Conservation (phyloP, 2,888 invertebrate genomes). For the Philaethria dido region DNA sequence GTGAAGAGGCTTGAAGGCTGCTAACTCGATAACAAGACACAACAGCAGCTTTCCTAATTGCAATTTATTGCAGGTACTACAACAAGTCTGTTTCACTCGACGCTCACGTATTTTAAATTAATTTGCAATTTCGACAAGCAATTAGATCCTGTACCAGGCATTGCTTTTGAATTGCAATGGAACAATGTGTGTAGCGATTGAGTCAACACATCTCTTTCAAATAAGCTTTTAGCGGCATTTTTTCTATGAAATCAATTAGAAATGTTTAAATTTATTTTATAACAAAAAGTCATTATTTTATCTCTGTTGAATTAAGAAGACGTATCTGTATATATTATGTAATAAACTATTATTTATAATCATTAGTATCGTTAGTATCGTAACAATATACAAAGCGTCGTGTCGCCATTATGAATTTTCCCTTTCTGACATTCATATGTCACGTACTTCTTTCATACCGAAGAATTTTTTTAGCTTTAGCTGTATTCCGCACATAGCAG, state of each 20-base stretch:
- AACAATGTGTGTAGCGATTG: conserved; percentile 16
- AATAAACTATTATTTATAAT: too few relatives aligned
- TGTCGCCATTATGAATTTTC: too few relatives aligned
- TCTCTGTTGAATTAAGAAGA: background rate
- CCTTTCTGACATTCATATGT: too few relatives aligned
- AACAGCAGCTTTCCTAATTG: conserved; percentile 82
- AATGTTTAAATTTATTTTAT: background rate
- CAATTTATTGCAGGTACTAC: conserved; percentile 84
- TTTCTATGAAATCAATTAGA: background rate
- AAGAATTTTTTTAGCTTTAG: too few relatives aligned
- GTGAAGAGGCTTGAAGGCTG: conserved; percentile 71
- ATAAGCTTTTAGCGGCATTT: background rate
- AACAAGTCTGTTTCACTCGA: conserved; percentile 77
- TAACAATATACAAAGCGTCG: too few relatives aligned
- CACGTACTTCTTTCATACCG: too few relatives aligned
- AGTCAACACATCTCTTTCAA: background rate
- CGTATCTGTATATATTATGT: too few relatives aligned
- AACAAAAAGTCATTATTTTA: background rate
- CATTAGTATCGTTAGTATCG: too few relatives aligned
- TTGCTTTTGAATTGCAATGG: conserved; percentile 33
- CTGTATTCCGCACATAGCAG: too few relatives aligned
- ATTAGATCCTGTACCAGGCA: conserved; percentile 57
- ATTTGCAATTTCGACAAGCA: conserved; percentile 74
- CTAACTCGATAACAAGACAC: conserved; percentile 83
- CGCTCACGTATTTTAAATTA: conserved; percentile 82